Base-by-base conservation (phyloP, 2,113 vertebrate genomes). In the Panthera uncia region DNA sequence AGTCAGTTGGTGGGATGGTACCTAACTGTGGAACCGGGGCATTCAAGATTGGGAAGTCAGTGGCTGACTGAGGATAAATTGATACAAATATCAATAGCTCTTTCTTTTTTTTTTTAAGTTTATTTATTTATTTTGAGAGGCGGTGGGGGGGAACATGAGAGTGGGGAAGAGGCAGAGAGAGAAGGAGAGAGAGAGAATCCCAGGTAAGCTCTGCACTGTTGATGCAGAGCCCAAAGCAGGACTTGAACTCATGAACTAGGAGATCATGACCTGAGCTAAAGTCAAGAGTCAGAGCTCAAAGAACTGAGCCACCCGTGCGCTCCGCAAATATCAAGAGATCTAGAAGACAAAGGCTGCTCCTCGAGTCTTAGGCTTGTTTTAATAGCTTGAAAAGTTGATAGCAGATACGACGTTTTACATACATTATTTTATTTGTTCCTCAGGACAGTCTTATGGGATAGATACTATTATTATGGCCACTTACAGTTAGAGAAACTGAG, bases 371-470 rank as follows among this genome's bases (percentile, higher is more conserved):
- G 6, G 5, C 8, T 92, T 69, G 4, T 94, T 85, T 81, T 52
- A 48, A 73, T 61, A 52, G 11, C 23, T 65, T 90, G n/a, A 52
- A 31, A 61, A 3, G 11, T 88, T 68, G 48, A 19, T 63, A 63
- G 5, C 29, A 90, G 38, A 73, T 12, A 11, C 5, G 57, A 7
- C 31, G 15, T 69, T 85, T 84, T 66, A 16, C 36, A 38, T 71
- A 50, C 9, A 52, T 55, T 61, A 45, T 66, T 79, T 94, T 57
- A 41, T 76, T 92, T 92, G 13, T 71, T 91, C 13, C 19, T 79
- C 68, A 74, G 3, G 73, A 50, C 0, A 73, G 6, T 45, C 3
- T 36, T 66, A 45, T 68, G 33, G 38, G 15, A 41, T 21, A 66
- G 50, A 57, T 68, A 79, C 23, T 84, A 18, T 86, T 88, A 36